These are phyloP conservation scores for Andrena camellia DNA, from an alignment of 2,888 invertebrate species.

Conservation along the genomic window DNA sequence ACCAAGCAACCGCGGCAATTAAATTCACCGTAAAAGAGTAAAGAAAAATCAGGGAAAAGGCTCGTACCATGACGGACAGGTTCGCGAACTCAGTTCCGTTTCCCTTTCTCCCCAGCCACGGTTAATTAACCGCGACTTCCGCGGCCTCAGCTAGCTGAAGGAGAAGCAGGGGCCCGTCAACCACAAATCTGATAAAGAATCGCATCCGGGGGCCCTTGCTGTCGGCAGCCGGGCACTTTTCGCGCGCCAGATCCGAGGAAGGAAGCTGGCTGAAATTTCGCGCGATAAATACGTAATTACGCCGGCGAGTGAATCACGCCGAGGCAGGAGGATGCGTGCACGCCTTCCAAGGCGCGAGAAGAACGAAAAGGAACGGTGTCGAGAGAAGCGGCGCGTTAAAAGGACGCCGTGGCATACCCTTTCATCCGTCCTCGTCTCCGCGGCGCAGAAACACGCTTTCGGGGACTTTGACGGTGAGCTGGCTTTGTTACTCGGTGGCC, in stretches of 20 bases:
- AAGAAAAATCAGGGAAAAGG: background rate
- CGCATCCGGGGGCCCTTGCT: slow-evolving; percentile 69
- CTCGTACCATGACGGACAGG: slow-evolving; percentile 36
- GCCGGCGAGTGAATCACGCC: slow-evolving; percentile 67
- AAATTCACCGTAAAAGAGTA: slow-evolving; percentile 20
- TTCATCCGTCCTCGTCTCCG: slow-evolving; percentile 23
- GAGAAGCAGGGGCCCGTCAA: slow-evolving; percentile 62
- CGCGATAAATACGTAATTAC: slow-evolving; percentile 82
- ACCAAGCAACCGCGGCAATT: slow-evolving; percentile 17
- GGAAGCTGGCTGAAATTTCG: slow-evolving; percentile 71
- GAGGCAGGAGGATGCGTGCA: background rate
- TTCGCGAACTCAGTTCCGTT: slow-evolving; percentile 50
- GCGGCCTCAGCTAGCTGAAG: slow-evolving; percentile 17
- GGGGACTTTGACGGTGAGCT: slow-evolving; percentile 46
- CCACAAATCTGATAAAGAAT: slow-evolving; percentile 75
- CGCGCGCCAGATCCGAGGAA: slow-evolving; percentile 47
- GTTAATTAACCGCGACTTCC: slow-evolving; percentile 63
- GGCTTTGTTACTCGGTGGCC: slow-evolving; percentile 68
- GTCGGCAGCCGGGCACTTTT: slow-evolving; percentile 36
- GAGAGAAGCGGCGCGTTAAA: background rate
- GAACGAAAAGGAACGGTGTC: background rate
- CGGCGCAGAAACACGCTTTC: background rate
- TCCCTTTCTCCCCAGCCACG: slow-evolving; percentile 25
- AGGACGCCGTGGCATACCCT: slow-evolving; percentile 23
- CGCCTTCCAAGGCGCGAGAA: slow-evolving; percentile 35